phyloP scores from a whole-genome alignment of 2,797 vertebrate genomes.

The Gastrophryne carolinensis region DNA sequence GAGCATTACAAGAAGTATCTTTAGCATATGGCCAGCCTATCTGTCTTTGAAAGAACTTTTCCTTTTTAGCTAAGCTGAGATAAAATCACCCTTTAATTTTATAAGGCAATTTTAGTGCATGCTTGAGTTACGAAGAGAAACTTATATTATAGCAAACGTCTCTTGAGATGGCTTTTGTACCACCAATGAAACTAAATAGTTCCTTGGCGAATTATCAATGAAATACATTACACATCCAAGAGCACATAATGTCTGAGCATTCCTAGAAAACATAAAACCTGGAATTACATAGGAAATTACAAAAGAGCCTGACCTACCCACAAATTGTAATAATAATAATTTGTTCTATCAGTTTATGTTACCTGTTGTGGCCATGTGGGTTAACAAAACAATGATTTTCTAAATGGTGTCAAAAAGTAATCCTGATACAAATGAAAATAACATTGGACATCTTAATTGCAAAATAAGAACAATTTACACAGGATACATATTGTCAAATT shows the following conservation, averaged over 20 bases:
- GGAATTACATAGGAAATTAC: slow-evolving; percentile 15
- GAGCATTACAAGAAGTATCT: neutral
- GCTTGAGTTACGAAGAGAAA: slow-evolving; percentile 8
- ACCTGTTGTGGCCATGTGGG: no score
- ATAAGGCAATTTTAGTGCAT: slow-evolving; percentile 40
- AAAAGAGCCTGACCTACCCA: slow-evolving; percentile 3
- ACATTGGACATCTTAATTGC: neutral
- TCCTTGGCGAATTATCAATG: slow-evolving; percentile 23
- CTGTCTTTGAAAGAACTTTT: slow-evolving; percentile 6
- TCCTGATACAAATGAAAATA: neutral
- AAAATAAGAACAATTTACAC: neutral
- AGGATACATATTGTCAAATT: neutral
- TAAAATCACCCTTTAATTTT: slow-evolving; percentile 47
- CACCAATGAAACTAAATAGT: slow-evolving; percentile 1
- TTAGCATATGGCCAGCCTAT: neutral
- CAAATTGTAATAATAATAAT: neutral
- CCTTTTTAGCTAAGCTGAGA: slow-evolving; percentile 27
- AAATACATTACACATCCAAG: slow-evolving; percentile 8
- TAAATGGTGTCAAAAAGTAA: neutral
- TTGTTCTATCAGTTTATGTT: neutral
- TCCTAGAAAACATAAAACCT: slow-evolving; percentile 15
- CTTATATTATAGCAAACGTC: neutral
- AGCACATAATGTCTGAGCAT: slow-evolving; percentile 1
- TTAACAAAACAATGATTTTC: neutral
- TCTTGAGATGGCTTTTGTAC: neutral